Evolutionary conservation across 2,113 vertebrate species (phyloP).

Genomic region (Turdus rufiventris): DNA sequence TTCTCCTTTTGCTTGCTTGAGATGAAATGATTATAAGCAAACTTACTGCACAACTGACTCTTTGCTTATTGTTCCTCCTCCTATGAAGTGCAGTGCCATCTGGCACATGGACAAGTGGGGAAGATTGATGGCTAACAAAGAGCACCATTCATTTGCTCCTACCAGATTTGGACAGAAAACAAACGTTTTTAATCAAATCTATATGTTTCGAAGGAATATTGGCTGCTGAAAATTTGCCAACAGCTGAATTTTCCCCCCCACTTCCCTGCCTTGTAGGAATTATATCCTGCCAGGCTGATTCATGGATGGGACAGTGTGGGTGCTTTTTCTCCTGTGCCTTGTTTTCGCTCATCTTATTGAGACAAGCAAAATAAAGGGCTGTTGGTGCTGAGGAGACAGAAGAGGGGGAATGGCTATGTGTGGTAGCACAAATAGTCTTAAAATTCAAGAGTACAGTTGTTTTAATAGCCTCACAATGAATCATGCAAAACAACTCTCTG

Average conservation of each 20-base stretch:
- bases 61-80: conserved; percentile 45
- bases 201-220: conserved; percentile 58
- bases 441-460: background rate
- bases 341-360: background rate
- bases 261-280: background rate
- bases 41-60: conserved; percentile 41
- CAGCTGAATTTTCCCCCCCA: background rate
- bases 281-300: background rate
- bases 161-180: conserved; percentile 55
- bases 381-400: background rate
- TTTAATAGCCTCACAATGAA: conserved; percentile 2
- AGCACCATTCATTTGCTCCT: conserved; percentile 52
- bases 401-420: background rate
- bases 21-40: conserved; percentile 29
- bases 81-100: conserved; percentile 22
- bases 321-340: background rate
- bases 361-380: background rate
- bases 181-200: conserved; percentile 68
- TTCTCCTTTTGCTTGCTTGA: conserved; percentile 20
- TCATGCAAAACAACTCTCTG: conserved; percentile 15
- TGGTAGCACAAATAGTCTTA: background rate
- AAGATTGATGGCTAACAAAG: conserved; percentile 57
- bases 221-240: conserved; percentile 48
- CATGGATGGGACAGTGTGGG: background rate
- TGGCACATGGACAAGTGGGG: conserved; percentile 56